Evolutionary conservation across 2,888 invertebrate species (phyloP), one percentile per base, ranked within the genome.

Genomic region (Archaeoteleia sp.): DNA sequence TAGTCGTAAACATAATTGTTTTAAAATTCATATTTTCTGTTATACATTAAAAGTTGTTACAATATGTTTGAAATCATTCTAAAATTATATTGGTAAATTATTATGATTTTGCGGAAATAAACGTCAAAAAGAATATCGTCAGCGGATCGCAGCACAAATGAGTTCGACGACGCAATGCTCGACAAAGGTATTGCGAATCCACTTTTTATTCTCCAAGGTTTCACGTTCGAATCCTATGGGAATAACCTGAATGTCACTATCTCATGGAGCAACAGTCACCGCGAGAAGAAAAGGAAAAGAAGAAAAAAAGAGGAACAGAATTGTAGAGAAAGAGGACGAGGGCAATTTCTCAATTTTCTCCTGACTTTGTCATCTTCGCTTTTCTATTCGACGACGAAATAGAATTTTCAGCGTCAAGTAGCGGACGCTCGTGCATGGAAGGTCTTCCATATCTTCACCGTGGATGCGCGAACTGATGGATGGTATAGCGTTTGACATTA

Each of bases 281-380:
- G 58, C 30, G 55, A 43, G 30, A 46, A 34, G 29, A 25, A 34
- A 9, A 7, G 37, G 1, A 13, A 15, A 4, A 32, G 43, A 20
- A 20, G 20, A 20, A 20, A 5, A 20, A 20, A 46, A n/a, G 10
- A 23, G n/a, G 17, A 6, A 27, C 27, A 12, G 12, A 32, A 32
- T 32, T 32, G 15, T 34, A 13, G 34, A 27, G 43, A 43, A 46
- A 63, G 63, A 70, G 67, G 77, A 77, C 75, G 80, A 82, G 78
- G 60, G 83, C 83, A 84, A 84, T 85, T 85, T 84, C 80, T 81
- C 84, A 84, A 85, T 85, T 84, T 84, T 80, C 77, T 74, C 74
- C 71, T 76, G 82, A 84, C 84, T 84, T 84, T 84, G 82, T 84
- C 85, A 84, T 83, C 81, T 82, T 83, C 83, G 83, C 83, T 82